Conservation (phyloP, 2,113 vertebrate species). For the Syngnathus scovelli region DNA sequence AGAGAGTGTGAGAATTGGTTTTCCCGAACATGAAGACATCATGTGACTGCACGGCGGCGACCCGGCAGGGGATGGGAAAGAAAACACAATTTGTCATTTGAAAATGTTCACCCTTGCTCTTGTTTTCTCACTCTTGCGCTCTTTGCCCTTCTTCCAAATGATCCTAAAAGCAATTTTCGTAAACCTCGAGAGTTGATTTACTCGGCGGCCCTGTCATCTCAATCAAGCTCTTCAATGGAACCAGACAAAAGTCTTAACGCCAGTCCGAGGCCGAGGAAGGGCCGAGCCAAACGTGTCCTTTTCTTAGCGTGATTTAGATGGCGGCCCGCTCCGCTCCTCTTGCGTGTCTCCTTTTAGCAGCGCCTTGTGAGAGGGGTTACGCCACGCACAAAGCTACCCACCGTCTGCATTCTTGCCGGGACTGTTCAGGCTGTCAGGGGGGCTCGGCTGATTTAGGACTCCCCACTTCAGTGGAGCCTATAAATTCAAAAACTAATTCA, state of each 20-base stretch:
- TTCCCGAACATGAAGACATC: conserved; percentile 45
- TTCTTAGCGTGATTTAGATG: conserved; percentile 95
- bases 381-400: conserved; percentile 78
- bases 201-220: conserved; percentile 77
- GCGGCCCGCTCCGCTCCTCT: conserved; percentile 79
- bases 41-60: conserved; percentile 38
- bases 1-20: conserved; percentile 17
- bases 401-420: conserved; percentile 78
- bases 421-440: conserved; percentile 89
- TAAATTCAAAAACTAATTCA: conserved; percentile 91
- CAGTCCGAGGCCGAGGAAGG: conserved; percentile 79
- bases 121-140: conserved; percentile 57
- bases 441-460: conserved; percentile 87
- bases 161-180: conserved; percentile 74
- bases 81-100: conserved; percentile 66
- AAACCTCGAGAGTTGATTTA: conserved; percentile 92
- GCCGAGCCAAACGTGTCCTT: conserved; percentile 87
- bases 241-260: conserved; percentile 82
- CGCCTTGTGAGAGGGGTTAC: conserved; percentile 81
- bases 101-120: conserved; percentile 69
- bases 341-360: conserved; percentile 75
- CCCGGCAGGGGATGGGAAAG: conserved; percentile 52
- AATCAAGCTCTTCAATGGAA: conserved; percentile 94
- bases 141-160: conserved; percentile 59
- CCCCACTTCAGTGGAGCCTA: conserved; percentile 81